Conservation (phyloP, 1,140 invertebrate genomes). For the Hesperophylax magnus region DNA sequence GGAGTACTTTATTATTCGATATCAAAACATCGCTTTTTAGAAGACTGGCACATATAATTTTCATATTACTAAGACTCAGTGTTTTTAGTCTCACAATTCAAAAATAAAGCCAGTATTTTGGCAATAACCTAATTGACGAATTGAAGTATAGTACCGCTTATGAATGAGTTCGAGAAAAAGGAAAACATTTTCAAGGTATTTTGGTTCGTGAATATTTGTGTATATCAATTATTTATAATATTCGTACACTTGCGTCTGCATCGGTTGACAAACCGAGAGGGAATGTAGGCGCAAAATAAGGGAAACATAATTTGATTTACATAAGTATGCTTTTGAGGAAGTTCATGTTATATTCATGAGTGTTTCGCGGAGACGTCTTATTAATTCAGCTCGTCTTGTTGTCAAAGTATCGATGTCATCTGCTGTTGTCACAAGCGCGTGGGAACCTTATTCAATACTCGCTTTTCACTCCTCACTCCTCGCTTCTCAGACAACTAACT, state of each 20-base stretch:
- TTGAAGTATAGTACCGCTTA: no score
- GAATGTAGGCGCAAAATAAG: constrained; percentile 44
- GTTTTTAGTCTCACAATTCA: no score
- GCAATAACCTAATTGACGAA: no score
- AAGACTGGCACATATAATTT: no score
- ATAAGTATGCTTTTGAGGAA: constrained; percentile 54
- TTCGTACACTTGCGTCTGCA: constrained; percentile 10
- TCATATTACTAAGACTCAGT: no score
- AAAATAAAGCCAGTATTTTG: no score
- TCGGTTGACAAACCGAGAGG: constrained; percentile 14
- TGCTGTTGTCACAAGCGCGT: constrained; percentile 37
- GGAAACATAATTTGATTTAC: constrained; percentile 56
- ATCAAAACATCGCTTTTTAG: no score
- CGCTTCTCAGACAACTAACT: no score
- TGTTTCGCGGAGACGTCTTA: constrained; percentile 54
- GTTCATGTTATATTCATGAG: constrained; percentile 57
- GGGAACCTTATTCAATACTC: neutral
- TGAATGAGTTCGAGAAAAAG: no score
- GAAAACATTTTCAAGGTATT: no score
- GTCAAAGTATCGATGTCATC: constrained; percentile 54
- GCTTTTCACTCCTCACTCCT: no score
- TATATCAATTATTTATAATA: constrained; percentile 4
- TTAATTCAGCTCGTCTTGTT: constrained; percentile 54
- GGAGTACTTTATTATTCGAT: no score
- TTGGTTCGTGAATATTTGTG: neutral